phyloP scores from a whole-genome alignment of 2,888 invertebrate genomes.

The Matsumyia berberina region DNA sequence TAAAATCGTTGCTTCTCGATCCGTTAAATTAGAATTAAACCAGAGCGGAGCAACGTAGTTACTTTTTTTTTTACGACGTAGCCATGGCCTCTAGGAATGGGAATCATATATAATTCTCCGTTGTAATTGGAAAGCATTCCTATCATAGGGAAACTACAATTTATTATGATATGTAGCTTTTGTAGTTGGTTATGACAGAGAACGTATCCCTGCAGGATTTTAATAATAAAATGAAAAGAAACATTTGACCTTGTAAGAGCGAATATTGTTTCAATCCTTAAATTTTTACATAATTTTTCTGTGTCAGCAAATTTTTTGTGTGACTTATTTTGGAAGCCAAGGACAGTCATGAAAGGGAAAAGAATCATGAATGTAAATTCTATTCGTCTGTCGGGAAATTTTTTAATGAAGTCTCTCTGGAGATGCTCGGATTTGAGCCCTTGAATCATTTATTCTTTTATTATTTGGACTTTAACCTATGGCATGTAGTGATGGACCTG shows the following conservation, averaged over 20 bases:
- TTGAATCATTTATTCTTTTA: no score
- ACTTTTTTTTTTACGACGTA: background rate
- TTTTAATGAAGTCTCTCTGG: no score
- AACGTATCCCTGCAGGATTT: background rate
- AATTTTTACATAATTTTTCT: no score
- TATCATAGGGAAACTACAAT: background rate
- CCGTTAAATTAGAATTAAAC: constrained; percentile 51
- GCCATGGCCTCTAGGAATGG: background rate
- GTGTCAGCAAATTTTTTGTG: no score
- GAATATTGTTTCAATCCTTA: no score
- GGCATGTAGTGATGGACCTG: no score
- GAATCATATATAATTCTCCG: constrained; percentile 2
- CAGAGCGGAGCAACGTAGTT: background rate
- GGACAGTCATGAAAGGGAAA: no score
- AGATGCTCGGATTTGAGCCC: no score
- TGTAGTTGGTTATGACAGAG: background rate
- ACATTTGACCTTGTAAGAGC: background rate
- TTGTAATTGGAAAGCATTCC: constrained; percentile 26
- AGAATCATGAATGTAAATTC: no score
- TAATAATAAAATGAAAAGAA: background rate
- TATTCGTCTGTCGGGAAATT: no score
- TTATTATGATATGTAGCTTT: background rate
- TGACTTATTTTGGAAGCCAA: no score
- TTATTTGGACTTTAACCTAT: no score
- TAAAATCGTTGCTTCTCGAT: constrained; percentile 40